Percentiles rank a stretch among this genome's conserved stretches.
Conservation (phyloP, 1,140 invertebrate genomes). For the Microvelia longipes region DNA sequence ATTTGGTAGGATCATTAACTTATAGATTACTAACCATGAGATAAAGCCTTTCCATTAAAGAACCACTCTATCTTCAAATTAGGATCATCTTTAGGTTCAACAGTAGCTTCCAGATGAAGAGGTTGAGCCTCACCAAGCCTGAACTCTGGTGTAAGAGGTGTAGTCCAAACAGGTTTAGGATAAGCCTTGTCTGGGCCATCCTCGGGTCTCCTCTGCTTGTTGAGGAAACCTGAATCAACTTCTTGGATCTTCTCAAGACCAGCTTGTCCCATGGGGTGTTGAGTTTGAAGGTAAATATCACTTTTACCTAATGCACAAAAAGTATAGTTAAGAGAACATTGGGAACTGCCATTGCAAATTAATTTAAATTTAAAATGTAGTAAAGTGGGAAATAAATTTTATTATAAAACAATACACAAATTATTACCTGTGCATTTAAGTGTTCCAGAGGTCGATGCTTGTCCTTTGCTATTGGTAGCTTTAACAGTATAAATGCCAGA, state of each 20-base stretch:
- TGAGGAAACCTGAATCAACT: constrained; percentile 57
- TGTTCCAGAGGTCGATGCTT: constrained; percentile 72
- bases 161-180: constrained; percentile 74
- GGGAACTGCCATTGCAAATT: background rate
- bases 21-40: constrained; percentile 44
- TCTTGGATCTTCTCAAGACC: constrained; percentile 73
- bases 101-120: constrained; percentile 79
- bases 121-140: constrained; percentile 77
- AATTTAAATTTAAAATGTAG: background rate
- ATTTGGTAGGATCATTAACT: too few relatives aligned
- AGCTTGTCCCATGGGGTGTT: constrained; percentile 74
- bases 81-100: constrained; percentile 92
- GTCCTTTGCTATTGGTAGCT: constrained; percentile 79
- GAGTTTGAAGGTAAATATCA: constrained; percentile 66
- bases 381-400: background rate
- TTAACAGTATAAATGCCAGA: constrained; percentile 81
- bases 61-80: constrained; percentile 89
- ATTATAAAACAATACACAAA: background rate
- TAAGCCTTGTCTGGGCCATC: constrained; percentile 55
- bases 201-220: constrained; percentile 46
- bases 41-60: constrained; percentile 74
- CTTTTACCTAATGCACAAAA: constrained; percentile 35
- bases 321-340: background rate
- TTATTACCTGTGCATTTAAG: constrained; percentile 52
- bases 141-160: constrained; percentile 63